Base-by-base conservation (phyloP, 2,113 vertebrate genomes). In the Meles meles region DNA sequence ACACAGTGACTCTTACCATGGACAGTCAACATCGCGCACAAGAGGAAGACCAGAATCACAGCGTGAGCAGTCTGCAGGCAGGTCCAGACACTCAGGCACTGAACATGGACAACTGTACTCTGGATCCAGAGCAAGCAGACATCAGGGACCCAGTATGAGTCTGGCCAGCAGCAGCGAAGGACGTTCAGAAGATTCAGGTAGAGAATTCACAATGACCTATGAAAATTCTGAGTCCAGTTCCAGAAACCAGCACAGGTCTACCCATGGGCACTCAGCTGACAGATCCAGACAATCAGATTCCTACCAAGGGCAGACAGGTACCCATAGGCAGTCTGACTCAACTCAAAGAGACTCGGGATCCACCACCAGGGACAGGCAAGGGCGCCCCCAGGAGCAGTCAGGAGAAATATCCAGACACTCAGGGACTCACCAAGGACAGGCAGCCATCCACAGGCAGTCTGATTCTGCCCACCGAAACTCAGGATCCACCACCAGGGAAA, bases 131-230 rank as follows among this genome's bases (percentile, higher is more conserved):
- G 4, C 15, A 3, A 23, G 12, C 6, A 37, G 67, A 44, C 34
- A 83, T 2, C 8, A 1, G 8, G 29, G 17, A 29, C 7, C 47
- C 31, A 34, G 47, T 4, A 1, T 3, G 0, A 47, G 20, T 21
- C 52, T 81, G 34, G 1, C 10, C 27, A 86, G 72, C 13, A 63
- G 80, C 3, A 72, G 29, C 0, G 76, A 95, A 17, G 59, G 44
- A 0, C 47, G 39, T 0, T 72, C 71, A 7, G 76, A 52, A 23
- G 76, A 10, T 17, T 31, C 81, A 23, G 37, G 29, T 34, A 25
- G 20, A 52, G 6, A 6, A 0, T 39, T 44, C 1, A 0, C 4
- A 39, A 29, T 2, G 0, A 7, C 34, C 1, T 4, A 17, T 0
- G 23, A 1, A 3, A 7, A 3, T 9, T 15, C 42, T 23, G 25